Percentiles rank a stretch among this genome's conserved stretches.
Evolutionary conservation across 2,888 invertebrate genomes (phyloP).

Genomic region (Muschampia plurimacula): DNA sequence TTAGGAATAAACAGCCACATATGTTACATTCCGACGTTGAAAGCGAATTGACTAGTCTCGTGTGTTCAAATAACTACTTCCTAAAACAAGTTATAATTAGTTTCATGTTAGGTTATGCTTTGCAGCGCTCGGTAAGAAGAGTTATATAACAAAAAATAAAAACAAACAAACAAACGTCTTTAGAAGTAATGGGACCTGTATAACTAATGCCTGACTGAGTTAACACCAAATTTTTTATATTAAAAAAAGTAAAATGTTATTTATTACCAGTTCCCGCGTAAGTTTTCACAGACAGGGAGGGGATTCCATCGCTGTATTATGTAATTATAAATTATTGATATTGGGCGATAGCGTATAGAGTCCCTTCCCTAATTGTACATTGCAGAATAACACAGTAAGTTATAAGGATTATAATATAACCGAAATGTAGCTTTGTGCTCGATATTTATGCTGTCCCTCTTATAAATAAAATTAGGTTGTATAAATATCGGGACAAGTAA

Average conservation of each 20-base stretch:
- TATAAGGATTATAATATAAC: conserved; percentile 44
- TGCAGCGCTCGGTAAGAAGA: conserved; percentile 53
- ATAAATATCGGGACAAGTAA: too few relatives aligned
- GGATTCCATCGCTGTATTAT: conserved; percentile 40
- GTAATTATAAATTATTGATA: conserved; percentile 45
- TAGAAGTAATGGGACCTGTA: conserved; percentile 66
- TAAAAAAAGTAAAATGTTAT: conserved; percentile 55
- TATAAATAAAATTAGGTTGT: neutral
- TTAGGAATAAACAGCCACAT: conserved; percentile 45
- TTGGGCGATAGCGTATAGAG: conserved; percentile 8
- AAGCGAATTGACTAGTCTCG: conserved; percentile 65
- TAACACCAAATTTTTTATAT: conserved; percentile 75
- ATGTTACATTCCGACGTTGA: conserved; percentile 55
- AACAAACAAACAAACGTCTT: conserved; percentile 13
- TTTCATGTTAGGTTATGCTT: conserved; percentile 51
- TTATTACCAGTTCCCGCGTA: conserved; percentile 54
- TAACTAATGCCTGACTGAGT: conserved; percentile 71
- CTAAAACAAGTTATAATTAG: conserved; percentile 51
- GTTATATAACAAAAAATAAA: conserved; percentile 38
- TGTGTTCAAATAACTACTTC: conserved; percentile 66
- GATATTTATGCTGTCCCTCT: neutral
- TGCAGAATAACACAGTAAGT: conserved; percentile 48
- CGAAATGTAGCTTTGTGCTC: too few relatives aligned
- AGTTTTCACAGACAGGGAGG: conserved; percentile 34
- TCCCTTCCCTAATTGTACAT: conserved; percentile 40